Percentiles rank a stretch among this genome's conserved stretches.
These are phyloP conservation scores for Cuniculus paca DNA, from an alignment of 2,797 vertebrate species.

Conservation along the genomic window DNA sequence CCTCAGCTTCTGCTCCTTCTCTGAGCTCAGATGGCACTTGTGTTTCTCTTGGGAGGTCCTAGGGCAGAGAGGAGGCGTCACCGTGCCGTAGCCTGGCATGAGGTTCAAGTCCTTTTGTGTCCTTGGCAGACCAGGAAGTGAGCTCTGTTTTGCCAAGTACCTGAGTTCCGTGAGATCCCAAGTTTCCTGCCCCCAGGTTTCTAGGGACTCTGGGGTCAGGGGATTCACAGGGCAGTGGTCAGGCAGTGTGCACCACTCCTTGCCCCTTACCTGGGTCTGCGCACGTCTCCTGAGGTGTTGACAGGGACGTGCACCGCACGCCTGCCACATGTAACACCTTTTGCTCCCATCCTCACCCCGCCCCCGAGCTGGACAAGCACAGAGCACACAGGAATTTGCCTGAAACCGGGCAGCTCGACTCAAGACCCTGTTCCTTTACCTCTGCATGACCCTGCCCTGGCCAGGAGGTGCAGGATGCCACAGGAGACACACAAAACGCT, in stretches of 20 bases:
- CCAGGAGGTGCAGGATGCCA: neutral
- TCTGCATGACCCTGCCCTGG: neutral
- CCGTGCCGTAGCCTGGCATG: neutral
- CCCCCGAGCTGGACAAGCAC: neutral
- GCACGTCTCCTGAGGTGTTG: neutral
- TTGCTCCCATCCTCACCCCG: neutral
- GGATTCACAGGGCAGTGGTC: neutral
- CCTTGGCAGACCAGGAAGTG: neutral
- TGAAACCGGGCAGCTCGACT: neutral
- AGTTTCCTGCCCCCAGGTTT: neutral
- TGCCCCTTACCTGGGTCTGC: neutral
- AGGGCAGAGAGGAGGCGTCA: conserved; percentile 23
- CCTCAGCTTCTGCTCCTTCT: neutral
- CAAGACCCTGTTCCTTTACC: neutral
- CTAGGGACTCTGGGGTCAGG: neutral
- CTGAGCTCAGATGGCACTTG: conserved; percentile 47
- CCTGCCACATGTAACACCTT: neutral
- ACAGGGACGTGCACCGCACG: rapidly evolving
- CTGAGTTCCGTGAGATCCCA: neutral
- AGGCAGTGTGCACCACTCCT: neutral
- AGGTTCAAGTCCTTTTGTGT: rapidly evolving
- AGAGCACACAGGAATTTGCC: neutral
- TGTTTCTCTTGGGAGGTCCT: conserved; percentile 82
- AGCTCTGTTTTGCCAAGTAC: neutral
- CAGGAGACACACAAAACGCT: neutral